phyloP scores from a whole-genome alignment of 2,113 vertebrate species.

The Amblyopsis rosae region DNA sequence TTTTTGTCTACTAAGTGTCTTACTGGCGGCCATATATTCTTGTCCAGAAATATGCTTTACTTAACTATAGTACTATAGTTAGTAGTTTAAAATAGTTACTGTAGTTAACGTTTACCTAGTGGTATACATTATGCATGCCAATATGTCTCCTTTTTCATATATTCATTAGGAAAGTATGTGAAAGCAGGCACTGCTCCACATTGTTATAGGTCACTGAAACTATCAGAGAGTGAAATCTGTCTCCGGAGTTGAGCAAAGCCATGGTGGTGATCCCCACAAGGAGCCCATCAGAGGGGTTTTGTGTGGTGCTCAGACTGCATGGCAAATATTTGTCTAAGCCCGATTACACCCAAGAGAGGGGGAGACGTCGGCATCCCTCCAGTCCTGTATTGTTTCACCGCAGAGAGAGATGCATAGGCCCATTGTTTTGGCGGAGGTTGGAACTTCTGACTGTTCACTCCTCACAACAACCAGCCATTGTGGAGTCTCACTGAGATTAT shows the following conservation, averaged over 20 bases:
- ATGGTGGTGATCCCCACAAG: conserved; percentile 43
- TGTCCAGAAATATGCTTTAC: no score
- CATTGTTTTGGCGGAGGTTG: conserved; percentile 57
- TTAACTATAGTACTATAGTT: no score
- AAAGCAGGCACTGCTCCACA: background rate
- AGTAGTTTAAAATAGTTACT: no score
- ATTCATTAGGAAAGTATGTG: conserved; percentile 6
- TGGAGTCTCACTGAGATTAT: conserved; percentile 58
- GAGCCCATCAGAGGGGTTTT: conserved; percentile 52
- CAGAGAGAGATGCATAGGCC: conserved; percentile 43
- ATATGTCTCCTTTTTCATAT: background rate
- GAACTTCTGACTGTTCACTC: conserved; percentile 54
- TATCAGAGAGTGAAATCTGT: conserved; percentile 44
- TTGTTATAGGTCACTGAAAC: conserved; percentile 15
- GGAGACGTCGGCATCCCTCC: conserved; percentile 48
- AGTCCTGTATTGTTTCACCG: conserved; percentile 41
- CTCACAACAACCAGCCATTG: conserved; percentile 59
- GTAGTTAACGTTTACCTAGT: no score
- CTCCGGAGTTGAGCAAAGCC: conserved; percentile 39
- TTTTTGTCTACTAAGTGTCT: conserved; percentile 9
- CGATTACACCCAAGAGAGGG: conserved; percentile 56
- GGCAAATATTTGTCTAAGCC: conserved; percentile 71
- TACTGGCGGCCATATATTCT: conserved; percentile 3
- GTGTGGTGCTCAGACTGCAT: conserved; percentile 59
- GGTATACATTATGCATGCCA: no score